These are phyloP conservation scores for Cirrhinus mrigala DNA, from an alignment of 2,797 vertebrate genomes.

Conservation along the genomic window DNA sequence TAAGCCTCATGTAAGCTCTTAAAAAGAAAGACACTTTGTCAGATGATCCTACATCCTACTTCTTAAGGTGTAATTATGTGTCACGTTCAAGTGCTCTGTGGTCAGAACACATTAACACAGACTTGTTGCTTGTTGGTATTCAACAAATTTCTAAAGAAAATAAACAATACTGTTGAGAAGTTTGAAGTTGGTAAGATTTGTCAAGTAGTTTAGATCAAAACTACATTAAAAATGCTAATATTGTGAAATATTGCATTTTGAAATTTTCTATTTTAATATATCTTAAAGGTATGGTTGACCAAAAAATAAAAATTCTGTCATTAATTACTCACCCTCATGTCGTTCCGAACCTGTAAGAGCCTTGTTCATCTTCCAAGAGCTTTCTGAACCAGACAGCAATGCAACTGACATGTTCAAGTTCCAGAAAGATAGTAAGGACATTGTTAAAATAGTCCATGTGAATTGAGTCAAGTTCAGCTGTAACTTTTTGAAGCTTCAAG, in stretches of 20 bases:
- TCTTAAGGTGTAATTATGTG: neutral
- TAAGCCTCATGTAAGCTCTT: neutral
- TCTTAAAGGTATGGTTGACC: too few relatives aligned
- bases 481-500: too few relatives aligned
- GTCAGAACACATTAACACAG: neutral
- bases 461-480: too few relatives aligned
- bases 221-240: neutral
- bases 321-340: too few relatives aligned
- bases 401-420: too few relatives aligned
- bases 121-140: neutral
- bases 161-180: neutral
- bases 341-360: too few relatives aligned
- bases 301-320: too few relatives aligned
- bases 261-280: too few relatives aligned
- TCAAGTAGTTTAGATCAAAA: neutral
- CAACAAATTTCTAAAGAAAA: neutral
- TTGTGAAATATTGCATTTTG: neutral
- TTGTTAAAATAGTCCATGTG: too few relatives aligned
- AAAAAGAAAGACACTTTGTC: slow-evolving; percentile 1
- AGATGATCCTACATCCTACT: neutral
- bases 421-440: too few relatives aligned
- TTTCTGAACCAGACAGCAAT: too few relatives aligned
- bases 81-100: neutral
- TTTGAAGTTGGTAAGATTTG: neutral
- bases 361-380: too few relatives aligned